Evolutionary conservation across 1,140 invertebrate genomes (phyloP).

Genomic region (Drosophila suzukii): DNA sequence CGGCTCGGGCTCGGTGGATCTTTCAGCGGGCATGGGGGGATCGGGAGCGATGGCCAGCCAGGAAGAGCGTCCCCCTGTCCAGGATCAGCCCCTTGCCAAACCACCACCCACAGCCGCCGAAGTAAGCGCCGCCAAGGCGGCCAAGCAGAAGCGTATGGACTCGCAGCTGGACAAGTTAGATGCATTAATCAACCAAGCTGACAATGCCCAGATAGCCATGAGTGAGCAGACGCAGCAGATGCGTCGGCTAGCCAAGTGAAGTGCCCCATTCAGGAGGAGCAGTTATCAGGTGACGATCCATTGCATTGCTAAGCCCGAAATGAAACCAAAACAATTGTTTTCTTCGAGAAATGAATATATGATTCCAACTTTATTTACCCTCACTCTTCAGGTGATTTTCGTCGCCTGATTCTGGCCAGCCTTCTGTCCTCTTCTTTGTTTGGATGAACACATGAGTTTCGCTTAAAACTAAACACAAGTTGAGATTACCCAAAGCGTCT

Average conservation of each 20-base stretch:
- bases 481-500: slow-evolving; percentile 51
- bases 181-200: slow-evolving; percentile 88
- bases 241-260: slow-evolving; percentile 88
- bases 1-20: slow-evolving; percentile 78
- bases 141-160: slow-evolving; percentile 86
- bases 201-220: slow-evolving; percentile 88
- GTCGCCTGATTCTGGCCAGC: slow-evolving; percentile 16
- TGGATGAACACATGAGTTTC: slow-evolving; percentile 59
- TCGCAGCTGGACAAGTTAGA: slow-evolving; percentile 88
- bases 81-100: slow-evolving; percentile 83
- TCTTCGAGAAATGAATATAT: background rate
- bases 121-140: slow-evolving; percentile 79
- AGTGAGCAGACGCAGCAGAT: slow-evolving; percentile 90
- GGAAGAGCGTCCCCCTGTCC: slow-evolving; percentile 78
- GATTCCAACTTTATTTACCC: slow-evolving; percentile 9
- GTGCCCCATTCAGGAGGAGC: background rate
- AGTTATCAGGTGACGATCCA: background rate
- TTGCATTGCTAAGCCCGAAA: background rate
- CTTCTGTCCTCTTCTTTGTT: slow-evolving; percentile 10
- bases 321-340: background rate
- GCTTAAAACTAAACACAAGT: slow-evolving; percentile 62
- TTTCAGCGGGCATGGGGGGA: slow-evolving; percentile 26
- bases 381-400: slow-evolving; percentile 5
- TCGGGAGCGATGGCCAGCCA: slow-evolving; percentile 21
- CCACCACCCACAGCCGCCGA: slow-evolving; percentile 68